A percentile compares a stretch with the other conserved stretches of the same genome.
Conservation (phyloP, 2,888 invertebrate genomes). For the Stenotaenia linearis region DNA sequence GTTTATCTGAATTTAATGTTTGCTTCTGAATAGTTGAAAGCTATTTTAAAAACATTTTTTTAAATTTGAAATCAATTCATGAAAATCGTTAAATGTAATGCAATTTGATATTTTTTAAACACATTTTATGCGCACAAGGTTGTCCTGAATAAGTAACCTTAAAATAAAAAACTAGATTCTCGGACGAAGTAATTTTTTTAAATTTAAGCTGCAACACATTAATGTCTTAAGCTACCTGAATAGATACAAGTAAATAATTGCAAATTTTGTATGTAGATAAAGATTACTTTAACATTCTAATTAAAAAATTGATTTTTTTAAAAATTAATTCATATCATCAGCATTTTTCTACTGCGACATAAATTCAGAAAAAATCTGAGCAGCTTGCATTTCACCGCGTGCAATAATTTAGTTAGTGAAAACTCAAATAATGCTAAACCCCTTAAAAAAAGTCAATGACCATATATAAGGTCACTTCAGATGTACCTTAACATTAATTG, state of each 20-base stretch:
- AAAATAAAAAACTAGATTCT: slow-evolving; percentile 7
- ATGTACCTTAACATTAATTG: background rate
- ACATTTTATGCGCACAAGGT: slow-evolving; percentile 5
- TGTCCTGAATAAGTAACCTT: slow-evolving; percentile 5
- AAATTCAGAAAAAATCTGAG: background rate
- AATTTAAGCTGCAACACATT: background rate
- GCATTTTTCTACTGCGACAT: background rate
- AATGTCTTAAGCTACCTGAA: background rate
- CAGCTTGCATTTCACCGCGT: background rate
- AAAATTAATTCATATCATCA: background rate
- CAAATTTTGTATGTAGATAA: background rate
- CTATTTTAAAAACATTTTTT: too few species aligned
- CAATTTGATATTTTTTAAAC: background rate
- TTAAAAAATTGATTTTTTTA: too few species aligned
- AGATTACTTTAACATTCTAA: too few species aligned
- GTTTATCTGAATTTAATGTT: too few species aligned
- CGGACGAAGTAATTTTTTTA: background rate
- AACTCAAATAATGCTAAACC: background rate
- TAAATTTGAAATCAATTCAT: background rate
- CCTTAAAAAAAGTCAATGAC: slow-evolving; percentile 7
- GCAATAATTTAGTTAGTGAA: background rate
- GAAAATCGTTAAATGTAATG: background rate
- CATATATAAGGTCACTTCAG: background rate
- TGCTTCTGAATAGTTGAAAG: too few species aligned
- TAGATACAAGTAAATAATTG: background rate